Base-by-base conservation (phyloP, 2,113 vertebrate genomes). In the Cariama cristata region DNA sequence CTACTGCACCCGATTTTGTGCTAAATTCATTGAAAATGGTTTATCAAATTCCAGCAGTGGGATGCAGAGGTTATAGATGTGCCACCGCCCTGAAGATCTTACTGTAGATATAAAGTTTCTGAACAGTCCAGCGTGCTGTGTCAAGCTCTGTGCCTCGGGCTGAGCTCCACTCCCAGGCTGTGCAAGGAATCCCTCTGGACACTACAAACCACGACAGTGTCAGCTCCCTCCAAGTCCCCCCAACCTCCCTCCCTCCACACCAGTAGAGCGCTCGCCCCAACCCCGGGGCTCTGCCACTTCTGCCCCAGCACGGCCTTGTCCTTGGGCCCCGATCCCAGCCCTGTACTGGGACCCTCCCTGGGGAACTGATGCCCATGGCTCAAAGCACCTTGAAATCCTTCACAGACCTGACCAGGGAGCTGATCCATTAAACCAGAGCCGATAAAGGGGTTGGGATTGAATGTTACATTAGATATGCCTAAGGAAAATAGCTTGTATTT, bases 121-220 rank as follows among this genome's bases (percentile, higher is more conserved):
- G 33, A n/a, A 15, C 10, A 15, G 27, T 21, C 8, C 14, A 16
- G 32, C 0, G 5, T 24, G 49, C 19, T 24, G 26, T 6, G 14
- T 32, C 44, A 4, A 18, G 76, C 38, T 24, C 52, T 15, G 35
- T 1, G 6, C 24, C 42, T 32, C 0, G 9, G 14, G 17, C 4
- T 13, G 40, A 55, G 72, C 58, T 22, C 63, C 8, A 1, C 64
- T 63, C 49, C 58, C 47, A 23, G 45, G 45, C 24, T 14, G 45
- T 6, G 53, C 14, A 17, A 11, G 1, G 33, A 40, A n/a, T 26
- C 27, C 52, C 60, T 73, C 35, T 33, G 73, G 35, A 52, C 53
- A 33, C 27, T 33, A 16, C 38, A 11, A 44, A 52, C 20, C 12
- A 11, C 4, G 1, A 32, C 1, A 8, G 45, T 1, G 12, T 35